Percentiles rank a stretch among this genome's conserved stretches.
These are phyloP conservation scores for Heliconius erato DNA, from an alignment of 2,888 invertebrate genomes.

Conservation along the genomic window DNA sequence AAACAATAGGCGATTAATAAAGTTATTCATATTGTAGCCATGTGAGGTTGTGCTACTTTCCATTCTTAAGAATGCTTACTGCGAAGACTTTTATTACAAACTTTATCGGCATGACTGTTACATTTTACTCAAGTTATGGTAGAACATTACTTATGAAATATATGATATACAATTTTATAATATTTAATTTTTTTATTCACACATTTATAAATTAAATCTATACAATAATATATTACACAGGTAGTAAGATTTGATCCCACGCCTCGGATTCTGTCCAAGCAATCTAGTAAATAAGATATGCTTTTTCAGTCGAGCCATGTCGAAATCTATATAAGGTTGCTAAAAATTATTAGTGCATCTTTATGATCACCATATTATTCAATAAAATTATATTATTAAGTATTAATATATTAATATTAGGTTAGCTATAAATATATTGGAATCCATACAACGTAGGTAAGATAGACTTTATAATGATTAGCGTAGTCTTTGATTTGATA, in stretches of 20 bases:
- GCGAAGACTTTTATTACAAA: conserved; percentile 3
- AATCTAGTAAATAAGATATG: background rate
- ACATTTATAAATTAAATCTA: background rate
- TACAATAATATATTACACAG: background rate
- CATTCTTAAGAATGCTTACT: conserved; percentile 26
- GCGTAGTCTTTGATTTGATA: background rate
- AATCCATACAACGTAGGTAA: background rate
- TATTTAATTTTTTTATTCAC: background rate
- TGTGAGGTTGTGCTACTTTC: conserved; percentile 41
- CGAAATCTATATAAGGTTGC: background rate
- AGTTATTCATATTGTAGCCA: conserved; percentile 46
- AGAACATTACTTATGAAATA: background rate
- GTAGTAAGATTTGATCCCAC: background rate
- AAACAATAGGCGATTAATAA: conserved; percentile 53
- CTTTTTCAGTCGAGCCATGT: background rate
- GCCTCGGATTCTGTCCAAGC: background rate
- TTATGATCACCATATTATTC: background rate
- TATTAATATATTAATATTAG: background rate
- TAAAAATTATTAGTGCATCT: background rate
- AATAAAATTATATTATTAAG: background rate
- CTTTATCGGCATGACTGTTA: background rate
- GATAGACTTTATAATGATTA: background rate
- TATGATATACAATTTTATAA: background rate
- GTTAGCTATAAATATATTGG: background rate
- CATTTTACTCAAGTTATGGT: conserved; percentile 8